These are phyloP conservation scores for Drosophila gunungcola DNA, from an alignment of 1,140 invertebrate genomes.

Conservation along the genomic window DNA sequence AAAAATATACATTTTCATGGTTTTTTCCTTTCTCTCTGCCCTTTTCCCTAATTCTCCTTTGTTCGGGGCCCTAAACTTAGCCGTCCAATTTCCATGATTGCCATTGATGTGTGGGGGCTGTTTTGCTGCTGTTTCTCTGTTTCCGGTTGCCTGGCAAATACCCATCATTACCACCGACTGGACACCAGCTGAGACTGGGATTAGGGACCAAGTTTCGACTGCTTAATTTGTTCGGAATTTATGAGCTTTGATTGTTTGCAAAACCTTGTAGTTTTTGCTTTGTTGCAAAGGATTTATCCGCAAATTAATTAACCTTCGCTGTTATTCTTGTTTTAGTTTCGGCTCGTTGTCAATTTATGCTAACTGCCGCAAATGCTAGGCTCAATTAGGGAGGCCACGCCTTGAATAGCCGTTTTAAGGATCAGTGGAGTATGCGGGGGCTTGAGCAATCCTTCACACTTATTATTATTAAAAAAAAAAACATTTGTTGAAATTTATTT, in stretches of 20 bases:
- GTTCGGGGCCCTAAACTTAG: conserved; percentile 38
- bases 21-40: conserved; percentile 16
- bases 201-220: conserved; percentile 44
- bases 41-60: conserved; percentile 26
- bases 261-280: conserved; percentile 24
- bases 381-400: conserved; percentile 50
- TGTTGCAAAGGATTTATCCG: conserved; percentile 41
- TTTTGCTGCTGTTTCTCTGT: conserved; percentile 36
- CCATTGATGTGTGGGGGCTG: conserved; percentile 48
- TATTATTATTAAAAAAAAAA: neutral
- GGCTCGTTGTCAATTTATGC: conserved; percentile 41
- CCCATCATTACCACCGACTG: conserved; percentile 63
- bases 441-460: neutral
- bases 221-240: conserved; percentile 73
- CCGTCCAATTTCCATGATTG: conserved; percentile 74
- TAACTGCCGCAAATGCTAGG: conserved; percentile 34
- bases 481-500: too few relatives aligned
- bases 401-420: conserved; percentile 2
- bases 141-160: conserved; percentile 52
- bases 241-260: conserved; percentile 65
- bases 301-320: conserved; percentile 66
- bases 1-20: conserved; percentile 37
- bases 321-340: conserved; percentile 14
- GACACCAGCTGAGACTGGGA: conserved; percentile 43
- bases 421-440: neutral